A percentile compares a stretch with the other conserved stretches of the same genome.
Conservation (phyloP, 1,140 invertebrate genomes). For the Drosophila nigrodunni region DNA sequence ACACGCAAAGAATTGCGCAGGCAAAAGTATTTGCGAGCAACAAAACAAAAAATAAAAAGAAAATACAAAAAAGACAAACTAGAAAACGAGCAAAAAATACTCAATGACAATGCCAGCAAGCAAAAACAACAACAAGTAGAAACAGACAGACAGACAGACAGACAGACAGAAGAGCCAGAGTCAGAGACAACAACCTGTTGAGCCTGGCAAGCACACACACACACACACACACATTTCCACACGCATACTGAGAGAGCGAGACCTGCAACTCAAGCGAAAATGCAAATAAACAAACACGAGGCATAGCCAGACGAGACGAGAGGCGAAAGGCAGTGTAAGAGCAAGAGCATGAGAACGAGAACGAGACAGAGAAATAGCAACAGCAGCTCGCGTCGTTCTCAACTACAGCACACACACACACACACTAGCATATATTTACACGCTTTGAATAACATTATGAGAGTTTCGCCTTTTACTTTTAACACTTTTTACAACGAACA, state of each 20-base stretch:
- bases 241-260: slow-evolving; percentile 36
- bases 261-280: slow-evolving; percentile 79
- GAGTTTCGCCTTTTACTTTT: slow-evolving; percentile 70
- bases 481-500: slow-evolving; percentile 56
- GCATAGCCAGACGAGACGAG: slow-evolving; percentile 36
- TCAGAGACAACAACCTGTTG: slow-evolving; percentile 77
- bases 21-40: slow-evolving; percentile 76
- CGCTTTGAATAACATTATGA: slow-evolving; percentile 79
- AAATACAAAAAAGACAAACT: slow-evolving; percentile 60
- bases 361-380: slow-evolving; percentile 28
- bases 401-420: slow-evolving; percentile 39
- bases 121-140: slow-evolving; percentile 33
- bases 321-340: slow-evolving; percentile 47
- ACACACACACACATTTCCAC: slow-evolving; percentile 7
- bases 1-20: slow-evolving; percentile 63
- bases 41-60: slow-evolving; percentile 67
- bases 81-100: slow-evolving; percentile 76
- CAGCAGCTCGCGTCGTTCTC: slow-evolving; percentile 65
- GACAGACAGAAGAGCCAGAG: slow-evolving; percentile 16
- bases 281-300: slow-evolving; percentile 83
- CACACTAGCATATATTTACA: slow-evolving; percentile 37
- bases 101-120: slow-evolving; percentile 67
- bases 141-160: neutral
- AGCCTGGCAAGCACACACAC: slow-evolving; percentile 45
- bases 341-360: slow-evolving; percentile 36